Conservation (phyloP, 2,113 vertebrate species). For the Silurus meridionalis region DNA sequence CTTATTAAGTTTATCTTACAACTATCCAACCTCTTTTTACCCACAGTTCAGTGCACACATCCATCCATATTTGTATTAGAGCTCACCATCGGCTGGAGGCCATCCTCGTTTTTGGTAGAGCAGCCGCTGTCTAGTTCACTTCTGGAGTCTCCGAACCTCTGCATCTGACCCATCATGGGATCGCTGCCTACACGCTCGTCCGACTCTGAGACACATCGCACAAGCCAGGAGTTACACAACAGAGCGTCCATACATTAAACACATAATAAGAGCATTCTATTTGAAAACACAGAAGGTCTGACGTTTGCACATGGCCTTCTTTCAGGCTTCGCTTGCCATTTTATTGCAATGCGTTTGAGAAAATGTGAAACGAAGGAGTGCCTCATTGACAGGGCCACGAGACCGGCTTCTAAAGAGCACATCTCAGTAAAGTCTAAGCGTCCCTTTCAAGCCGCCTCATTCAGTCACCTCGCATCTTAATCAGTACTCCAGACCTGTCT, state of each 20-base stretch:
- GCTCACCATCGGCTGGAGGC: conserved; percentile 79
- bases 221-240: neutral
- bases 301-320: neutral
- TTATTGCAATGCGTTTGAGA: neutral
- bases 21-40: conserved; percentile 1
- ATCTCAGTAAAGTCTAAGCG: conserved; percentile 17
- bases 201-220: conserved; percentile 67
- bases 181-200: conserved; percentile 78
- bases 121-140: conserved; percentile 78
- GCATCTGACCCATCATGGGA: conserved; percentile 74
- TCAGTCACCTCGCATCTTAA: conserved; percentile 54
- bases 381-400: conserved; percentile 13
- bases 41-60: neutral
- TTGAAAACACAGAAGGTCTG: conserved; percentile 20
- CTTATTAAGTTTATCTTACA: conserved; percentile 17
- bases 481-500: conserved; percentile 52
- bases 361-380: conserved; percentile 13
- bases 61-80: neutral
- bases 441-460: conserved; percentile 42
- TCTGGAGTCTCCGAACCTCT: conserved; percentile 68
- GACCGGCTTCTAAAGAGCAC: conserved; percentile 5
- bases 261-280: neutral
- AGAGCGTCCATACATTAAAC: conserved; percentile 12
- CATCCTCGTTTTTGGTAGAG: conserved; percentile 83
- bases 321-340: neutral